These are phyloP conservation scores for Cantharis rufa DNA, from an alignment of 2,888 invertebrate species.

Conservation along the genomic window DNA sequence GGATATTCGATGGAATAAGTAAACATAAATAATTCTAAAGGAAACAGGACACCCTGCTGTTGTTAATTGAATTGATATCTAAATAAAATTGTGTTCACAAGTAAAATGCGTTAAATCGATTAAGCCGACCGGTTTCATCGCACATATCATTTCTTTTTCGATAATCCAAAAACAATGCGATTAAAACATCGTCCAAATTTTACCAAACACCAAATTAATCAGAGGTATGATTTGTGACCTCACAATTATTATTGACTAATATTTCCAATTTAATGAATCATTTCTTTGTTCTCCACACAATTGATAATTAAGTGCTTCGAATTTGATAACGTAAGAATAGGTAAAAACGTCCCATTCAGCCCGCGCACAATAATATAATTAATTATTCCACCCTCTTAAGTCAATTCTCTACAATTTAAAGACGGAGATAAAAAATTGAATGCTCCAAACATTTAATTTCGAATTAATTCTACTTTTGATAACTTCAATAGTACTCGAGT, in stretches of 20 bases:
- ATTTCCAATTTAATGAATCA: neutral
- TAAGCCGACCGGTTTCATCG: too few relatives aligned
- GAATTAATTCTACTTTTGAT: neutral
- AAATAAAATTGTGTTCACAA: neutral
- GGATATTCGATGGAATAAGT: conserved; percentile 9
- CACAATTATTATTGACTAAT: neutral
- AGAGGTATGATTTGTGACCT: neutral
- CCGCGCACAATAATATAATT: neutral
- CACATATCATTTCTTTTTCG: neutral
- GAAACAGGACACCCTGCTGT: neutral
- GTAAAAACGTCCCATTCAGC: neutral
- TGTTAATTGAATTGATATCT: neutral
- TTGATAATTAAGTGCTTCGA: neutral
- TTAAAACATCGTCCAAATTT: neutral
- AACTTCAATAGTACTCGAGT: neutral
- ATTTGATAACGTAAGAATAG: neutral
- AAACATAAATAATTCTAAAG: conserved; percentile 1
- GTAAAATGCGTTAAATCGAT: neutral
- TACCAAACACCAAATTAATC: neutral
- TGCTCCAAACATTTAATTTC: neutral
- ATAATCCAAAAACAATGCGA: neutral
- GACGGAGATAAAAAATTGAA: neutral
- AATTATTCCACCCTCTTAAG: neutral
- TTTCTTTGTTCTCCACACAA: neutral
- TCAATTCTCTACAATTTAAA: neutral